Evolutionary conservation across 2,888 invertebrate species (phyloP).

Genomic region (Plebejus argus): DNA sequence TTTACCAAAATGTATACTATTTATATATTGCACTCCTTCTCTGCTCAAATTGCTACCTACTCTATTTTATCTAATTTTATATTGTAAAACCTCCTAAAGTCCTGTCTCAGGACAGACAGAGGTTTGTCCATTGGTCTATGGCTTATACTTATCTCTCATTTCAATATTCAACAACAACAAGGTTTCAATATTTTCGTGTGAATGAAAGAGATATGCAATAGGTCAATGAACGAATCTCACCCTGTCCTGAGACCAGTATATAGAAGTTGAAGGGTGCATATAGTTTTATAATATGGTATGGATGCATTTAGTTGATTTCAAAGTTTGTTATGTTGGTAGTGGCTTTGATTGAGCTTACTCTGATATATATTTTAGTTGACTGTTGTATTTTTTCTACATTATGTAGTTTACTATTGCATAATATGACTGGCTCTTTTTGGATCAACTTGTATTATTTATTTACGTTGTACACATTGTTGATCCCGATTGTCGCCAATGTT

Average conservation of each 20-base stretch:
- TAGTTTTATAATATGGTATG: constrained; percentile 35
- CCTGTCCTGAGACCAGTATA: background rate
- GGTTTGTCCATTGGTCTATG: background rate
- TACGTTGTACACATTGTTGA: background rate
- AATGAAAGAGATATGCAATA: background rate
- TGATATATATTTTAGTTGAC: constrained; percentile 35
- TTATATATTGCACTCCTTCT: constrained; percentile 24
- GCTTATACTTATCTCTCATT: background rate
- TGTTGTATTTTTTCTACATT: constrained; percentile 29
- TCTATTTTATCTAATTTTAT: background rate
- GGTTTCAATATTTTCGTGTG: no score
- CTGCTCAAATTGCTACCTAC: constrained; percentile 10
- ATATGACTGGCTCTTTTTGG: background rate
- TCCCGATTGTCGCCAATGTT: constrained; percentile 4
- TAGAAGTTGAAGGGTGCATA: constrained; percentile 19
- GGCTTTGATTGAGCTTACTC: constrained; percentile 38
- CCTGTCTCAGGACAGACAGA: background rate
- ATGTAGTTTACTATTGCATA: constrained; percentile 20
- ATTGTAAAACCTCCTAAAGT: background rate
- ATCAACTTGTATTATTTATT: constrained; percentile 11
- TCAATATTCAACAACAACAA: no score
- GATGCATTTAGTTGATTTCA: constrained; percentile 37
- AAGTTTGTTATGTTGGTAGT: constrained; percentile 39
- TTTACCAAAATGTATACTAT: constrained; percentile 26
- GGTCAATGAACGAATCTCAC: background rate